Percentiles rank a stretch among this genome's conserved stretches.
phyloP scores from a whole-genome alignment of 1,140 invertebrate species.

The Sesamia nonagrioides region DNA sequence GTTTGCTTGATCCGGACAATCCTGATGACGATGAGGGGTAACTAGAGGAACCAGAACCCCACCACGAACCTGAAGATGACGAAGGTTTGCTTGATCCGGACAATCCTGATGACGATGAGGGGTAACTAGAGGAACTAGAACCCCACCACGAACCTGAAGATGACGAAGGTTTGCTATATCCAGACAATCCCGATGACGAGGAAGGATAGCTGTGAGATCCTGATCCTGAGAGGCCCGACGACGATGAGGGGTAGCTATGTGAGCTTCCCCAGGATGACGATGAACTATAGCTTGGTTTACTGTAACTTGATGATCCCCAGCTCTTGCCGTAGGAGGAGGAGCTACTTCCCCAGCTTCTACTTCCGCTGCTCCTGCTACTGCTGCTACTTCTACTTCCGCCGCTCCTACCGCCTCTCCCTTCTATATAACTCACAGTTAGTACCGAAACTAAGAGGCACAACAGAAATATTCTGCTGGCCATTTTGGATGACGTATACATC shows the following conservation, averaged over 20 bases:
- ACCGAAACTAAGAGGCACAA: constrained; percentile 56
- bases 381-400: constrained; percentile 26
- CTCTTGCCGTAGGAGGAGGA: constrained; percentile 38
- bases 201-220: constrained; percentile 9
- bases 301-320: constrained; percentile 37
- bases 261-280: not conserved
- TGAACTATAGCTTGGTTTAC: constrained; percentile 4
- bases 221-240: constrained; percentile 8
- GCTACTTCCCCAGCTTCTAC: not conserved
- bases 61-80: constrained; percentile 5
- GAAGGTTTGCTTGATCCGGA: constrained; percentile 52
- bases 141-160: constrained; percentile 4
- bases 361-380: constrained; percentile 40
- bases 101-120: constrained; percentile 61
- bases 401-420: constrained; percentile 47
- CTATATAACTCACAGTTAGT: constrained; percentile 46
- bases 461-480: constrained; percentile 63
- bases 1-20: constrained; percentile 55
- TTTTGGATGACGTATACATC: constrained; percentile 45
- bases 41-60: constrained; percentile 38
- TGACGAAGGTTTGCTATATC: not conserved
- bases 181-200: constrained; percentile 48
- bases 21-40: constrained; percentile 62
- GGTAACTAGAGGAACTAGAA: constrained; percentile 49
- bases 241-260: constrained; percentile 25